A percentile compares a stretch with the other conserved stretches of the same genome.
These are phyloP conservation scores for Malacoctenus gilli DNA, from an alignment of 2,797 vertebrate genomes.

Conservation along the genomic window DNA sequence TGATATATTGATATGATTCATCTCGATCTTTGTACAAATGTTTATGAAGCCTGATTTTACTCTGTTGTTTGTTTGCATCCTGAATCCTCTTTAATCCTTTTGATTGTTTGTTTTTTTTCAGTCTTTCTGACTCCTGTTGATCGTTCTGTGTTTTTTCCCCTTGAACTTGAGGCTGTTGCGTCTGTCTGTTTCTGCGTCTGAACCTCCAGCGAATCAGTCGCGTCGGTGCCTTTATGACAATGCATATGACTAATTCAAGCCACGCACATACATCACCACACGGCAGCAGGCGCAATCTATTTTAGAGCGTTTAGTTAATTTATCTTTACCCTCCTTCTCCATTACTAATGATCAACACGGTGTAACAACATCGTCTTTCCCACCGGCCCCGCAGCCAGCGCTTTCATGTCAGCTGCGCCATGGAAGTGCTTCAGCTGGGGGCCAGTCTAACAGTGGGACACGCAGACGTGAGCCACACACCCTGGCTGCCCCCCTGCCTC, in stretches of 20 bases:
- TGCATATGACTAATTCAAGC: slow-evolving; percentile 18
- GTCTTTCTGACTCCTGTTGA: no score
- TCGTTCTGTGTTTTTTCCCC: no score
- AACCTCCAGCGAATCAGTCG: slow-evolving; percentile 12
- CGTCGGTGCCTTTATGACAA: slow-evolving; percentile 17
- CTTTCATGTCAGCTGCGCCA: slow-evolving; percentile 52
- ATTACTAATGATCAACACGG: slow-evolving; percentile 54
- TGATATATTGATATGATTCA: no score
- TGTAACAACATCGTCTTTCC: slow-evolving; percentile 41
- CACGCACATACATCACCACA: slow-evolving; percentile 18
- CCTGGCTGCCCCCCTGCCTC: slow-evolving; percentile 36
- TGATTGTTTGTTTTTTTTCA: no score
- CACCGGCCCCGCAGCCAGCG: slow-evolving; percentile 13
- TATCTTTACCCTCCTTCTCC: slow-evolving; percentile 21
- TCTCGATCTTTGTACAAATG: no score
- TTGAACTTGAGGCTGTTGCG: not conserved
- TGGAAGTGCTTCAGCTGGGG: slow-evolving; percentile 51
- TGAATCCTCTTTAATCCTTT: no score
- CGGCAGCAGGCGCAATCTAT: slow-evolving; percentile 26
- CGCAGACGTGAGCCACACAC: slow-evolving; percentile 33
- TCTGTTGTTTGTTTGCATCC: no score
- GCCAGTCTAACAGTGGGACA: slow-evolving; percentile 40
- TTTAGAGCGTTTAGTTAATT: slow-evolving; percentile 34
- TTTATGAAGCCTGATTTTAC: no score
- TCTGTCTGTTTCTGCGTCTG: not conserved